A percentile compares a stretch with the other conserved stretches of the same genome.
These are phyloP conservation scores for Chrysolina oricalcia DNA, from an alignment of 2,888 invertebrate genomes.

Conservation along the genomic window DNA sequence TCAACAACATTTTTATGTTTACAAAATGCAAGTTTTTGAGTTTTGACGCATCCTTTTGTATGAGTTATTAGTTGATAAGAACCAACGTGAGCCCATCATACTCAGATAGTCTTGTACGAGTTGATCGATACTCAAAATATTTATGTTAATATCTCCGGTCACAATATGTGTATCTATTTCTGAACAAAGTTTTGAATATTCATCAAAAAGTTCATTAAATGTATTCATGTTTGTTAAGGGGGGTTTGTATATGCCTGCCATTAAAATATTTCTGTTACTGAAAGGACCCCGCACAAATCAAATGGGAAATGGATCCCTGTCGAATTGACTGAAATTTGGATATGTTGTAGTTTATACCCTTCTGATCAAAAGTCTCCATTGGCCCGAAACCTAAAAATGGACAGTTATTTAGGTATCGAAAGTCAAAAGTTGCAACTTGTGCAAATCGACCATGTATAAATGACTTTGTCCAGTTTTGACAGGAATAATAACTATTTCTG, in stretches of 20 bases:
- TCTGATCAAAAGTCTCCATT: no score
- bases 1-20: no score
- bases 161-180: neutral
- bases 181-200: constrained; percentile 3
- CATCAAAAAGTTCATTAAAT: neutral
- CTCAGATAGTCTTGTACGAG: neutral
- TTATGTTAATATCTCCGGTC: neutral
- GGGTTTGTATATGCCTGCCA: neutral
- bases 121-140: neutral
- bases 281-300: neutral
- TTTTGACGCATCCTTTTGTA: neutral
- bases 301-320: no score
- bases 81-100: neutral
- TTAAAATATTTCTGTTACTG: neutral
- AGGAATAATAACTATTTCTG: no score
- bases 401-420: no score
- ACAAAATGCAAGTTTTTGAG: neutral
- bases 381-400: no score
- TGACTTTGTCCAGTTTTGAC: no score
- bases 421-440: no score
- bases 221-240: constrained; percentile 5
- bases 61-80: neutral
- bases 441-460: no score
- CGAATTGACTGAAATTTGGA: no score
- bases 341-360: no score